Evolutionary conservation across 2,888 invertebrate species (phyloP).

Genomic region (Eretmocerus hayati): DNA sequence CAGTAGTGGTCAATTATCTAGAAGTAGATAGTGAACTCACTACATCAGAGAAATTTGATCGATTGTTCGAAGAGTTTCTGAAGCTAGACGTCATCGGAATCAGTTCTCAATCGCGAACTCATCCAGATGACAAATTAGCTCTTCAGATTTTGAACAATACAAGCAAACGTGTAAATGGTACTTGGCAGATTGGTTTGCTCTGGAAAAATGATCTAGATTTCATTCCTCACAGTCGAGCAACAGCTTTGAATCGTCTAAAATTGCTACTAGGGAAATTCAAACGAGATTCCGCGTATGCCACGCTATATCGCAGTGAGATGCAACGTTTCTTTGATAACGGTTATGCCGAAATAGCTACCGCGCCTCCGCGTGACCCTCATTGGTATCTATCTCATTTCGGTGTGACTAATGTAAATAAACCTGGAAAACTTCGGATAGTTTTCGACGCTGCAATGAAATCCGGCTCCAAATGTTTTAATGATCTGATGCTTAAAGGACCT

Average conservation of each 20-base stretch:
- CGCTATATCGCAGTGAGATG: neutral
- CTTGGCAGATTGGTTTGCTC: neutral
- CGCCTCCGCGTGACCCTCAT: neutral
- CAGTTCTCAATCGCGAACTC: neutral
- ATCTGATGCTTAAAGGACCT: neutral
- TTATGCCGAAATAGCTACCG: neutral
- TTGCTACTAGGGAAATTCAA: neutral
- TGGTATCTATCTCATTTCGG: neutral
- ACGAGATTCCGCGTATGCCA: neutral
- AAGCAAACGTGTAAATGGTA: neutral
- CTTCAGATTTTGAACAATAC: neutral
- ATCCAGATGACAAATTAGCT: neutral
- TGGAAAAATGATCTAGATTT: neutral
- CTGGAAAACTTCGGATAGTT: neutral
- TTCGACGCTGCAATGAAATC: neutral
- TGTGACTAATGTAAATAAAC: neutral
- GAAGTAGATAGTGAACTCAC: neutral
- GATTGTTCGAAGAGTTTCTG: neutral
- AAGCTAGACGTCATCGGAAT: neutral
- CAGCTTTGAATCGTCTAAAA: neutral
- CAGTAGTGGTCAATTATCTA: neutral
- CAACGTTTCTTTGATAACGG: neutral
- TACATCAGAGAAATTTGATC: neutral
- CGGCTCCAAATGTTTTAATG: neutral
- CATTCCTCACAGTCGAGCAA: neutral